phyloP scores from a whole-genome alignment of 2,888 invertebrate genomes.

The Caradrina clavipalpis region DNA sequence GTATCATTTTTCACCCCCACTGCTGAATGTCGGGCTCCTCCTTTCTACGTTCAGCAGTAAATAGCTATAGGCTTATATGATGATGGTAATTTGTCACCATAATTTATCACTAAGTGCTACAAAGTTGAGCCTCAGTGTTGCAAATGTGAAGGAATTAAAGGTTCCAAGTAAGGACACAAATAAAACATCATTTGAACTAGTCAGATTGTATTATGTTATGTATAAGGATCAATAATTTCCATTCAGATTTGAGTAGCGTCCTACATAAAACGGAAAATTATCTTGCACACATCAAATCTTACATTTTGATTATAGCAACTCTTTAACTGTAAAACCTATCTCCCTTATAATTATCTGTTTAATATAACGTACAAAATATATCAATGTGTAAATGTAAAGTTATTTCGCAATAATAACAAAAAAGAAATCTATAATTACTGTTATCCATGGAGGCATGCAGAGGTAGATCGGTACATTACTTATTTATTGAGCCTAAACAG shows the following conservation, averaged over 20 bases:
- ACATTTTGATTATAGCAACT: conserved; percentile 68
- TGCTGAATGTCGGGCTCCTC: too few species aligned
- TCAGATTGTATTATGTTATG: conserved; percentile 86
- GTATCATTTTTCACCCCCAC: too few species aligned
- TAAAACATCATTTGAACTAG: conserved; percentile 76
- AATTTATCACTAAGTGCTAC: too few species aligned
- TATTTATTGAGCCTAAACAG: conserved; percentile 71
- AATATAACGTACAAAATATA: conserved; percentile 86
- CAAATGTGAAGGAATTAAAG: neutral
- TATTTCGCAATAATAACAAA: conserved; percentile 80
- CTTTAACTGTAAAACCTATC: conserved; percentile 70
- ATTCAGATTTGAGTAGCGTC: conserved; percentile 80
- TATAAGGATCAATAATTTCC: conserved; percentile 78
- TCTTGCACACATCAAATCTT: conserved; percentile 75
- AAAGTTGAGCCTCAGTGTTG: too few species aligned
- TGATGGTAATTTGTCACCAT: too few species aligned
- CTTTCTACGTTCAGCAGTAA: too few species aligned
- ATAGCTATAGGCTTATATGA: too few species aligned
- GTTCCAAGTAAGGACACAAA: conserved; percentile 50
- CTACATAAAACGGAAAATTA: conserved; percentile 80
- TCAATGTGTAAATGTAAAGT: conserved; percentile 79
- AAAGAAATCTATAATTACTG: conserved; percentile 79
- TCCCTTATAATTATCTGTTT: conserved; percentile 71
- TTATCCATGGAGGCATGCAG: conserved; percentile 86
- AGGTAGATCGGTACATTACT: conserved; percentile 86